phyloP scores from a whole-genome alignment of 1,140 invertebrate species.

The Oscheius sp. region DNA sequence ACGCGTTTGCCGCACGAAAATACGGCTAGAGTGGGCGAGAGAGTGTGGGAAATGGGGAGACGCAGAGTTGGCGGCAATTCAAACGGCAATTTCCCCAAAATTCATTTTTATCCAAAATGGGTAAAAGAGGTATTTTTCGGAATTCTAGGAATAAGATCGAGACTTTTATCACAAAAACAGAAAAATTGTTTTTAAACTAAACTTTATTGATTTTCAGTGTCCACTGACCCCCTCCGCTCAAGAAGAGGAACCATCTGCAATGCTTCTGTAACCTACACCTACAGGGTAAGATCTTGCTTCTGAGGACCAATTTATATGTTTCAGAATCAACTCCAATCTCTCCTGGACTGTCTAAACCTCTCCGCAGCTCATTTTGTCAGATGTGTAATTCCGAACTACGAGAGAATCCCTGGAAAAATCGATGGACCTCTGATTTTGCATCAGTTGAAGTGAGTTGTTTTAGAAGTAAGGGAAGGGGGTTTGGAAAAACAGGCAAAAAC shows the following conservation, averaged over 20 bases:
- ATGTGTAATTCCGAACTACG: slow-evolving; percentile 95
- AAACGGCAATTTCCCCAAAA: no score
- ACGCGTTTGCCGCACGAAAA: no score
- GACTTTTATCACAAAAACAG: no score
- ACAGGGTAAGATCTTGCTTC: slow-evolving; percentile 30
- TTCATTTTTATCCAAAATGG: no score
- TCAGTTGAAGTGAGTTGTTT: slow-evolving; percentile 86
- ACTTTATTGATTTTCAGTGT: slow-evolving; percentile 3
- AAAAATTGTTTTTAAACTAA: slow-evolving; percentile 25
- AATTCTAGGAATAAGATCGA: no score
- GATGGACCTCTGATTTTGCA: slow-evolving; percentile 90
- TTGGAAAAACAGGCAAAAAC: not conserved
- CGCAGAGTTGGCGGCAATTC: no score
- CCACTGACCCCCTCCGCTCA: slow-evolving; percentile 29
- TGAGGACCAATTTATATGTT: not conserved
- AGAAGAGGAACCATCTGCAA: slow-evolving; percentile 45
- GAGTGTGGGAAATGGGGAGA: no score
- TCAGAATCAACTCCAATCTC: slow-evolving; percentile 49
- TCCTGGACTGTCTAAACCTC: slow-evolving; percentile 49
- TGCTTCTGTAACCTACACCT: slow-evolving; percentile 47
- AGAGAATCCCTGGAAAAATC: slow-evolving; percentile 88
- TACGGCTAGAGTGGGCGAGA: no score
- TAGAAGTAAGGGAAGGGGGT: no score
- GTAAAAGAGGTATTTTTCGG: no score
- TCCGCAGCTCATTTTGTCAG: slow-evolving; percentile 67